Base-by-base conservation (phyloP, 1,140 invertebrate genomes). In the Branchinecta lindahli region DNA sequence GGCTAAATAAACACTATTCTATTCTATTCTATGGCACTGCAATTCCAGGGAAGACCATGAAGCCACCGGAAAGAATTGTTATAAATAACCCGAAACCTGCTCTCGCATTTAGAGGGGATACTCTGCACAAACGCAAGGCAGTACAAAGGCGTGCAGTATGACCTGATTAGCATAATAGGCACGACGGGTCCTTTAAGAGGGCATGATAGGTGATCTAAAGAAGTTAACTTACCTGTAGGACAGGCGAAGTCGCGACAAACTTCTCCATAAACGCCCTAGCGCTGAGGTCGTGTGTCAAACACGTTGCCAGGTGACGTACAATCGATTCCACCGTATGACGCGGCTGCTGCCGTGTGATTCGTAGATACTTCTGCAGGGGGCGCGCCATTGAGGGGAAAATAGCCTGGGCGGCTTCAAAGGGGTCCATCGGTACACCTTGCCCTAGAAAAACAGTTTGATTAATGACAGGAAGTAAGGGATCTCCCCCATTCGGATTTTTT, bases 361-460 rank as follows among this genome's bases (percentile, higher is more conserved):
- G 84, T 65, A 99, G 81, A 80, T 95, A 98, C 79, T 98, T 98
- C 80, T 98, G 95, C 68, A 99, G 81, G 3, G 95, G 90, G 68
- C 94, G 84, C 0, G 94, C 92, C 83, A 98, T 88, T 0, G 93
- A 95, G 7, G 94, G 94, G 77, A 98, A 98, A 20, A 98, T 92
- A 0, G 95, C 92, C 76, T 96, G 92, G 0, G 96, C 95, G 15
- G 95, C 94, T 81, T 98, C 95, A 74, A 90, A 85, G 0, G 94
- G 88, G 77, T 96, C 92, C 84, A 98, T 88, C 0, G 90, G 76
- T 82, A 85, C 73, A 80, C 85, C 73, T 46, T 82, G 79, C 71
- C 83, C 83, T 82, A 73, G 8, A 73, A 70, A 20, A 15, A 21
- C 46, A 18, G 0, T 44, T 33, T 33, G 33, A 33, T 33, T 33